phyloP scores from a whole-genome alignment of 1,140 invertebrate genomes.

The Brachionus sp. region DNA sequence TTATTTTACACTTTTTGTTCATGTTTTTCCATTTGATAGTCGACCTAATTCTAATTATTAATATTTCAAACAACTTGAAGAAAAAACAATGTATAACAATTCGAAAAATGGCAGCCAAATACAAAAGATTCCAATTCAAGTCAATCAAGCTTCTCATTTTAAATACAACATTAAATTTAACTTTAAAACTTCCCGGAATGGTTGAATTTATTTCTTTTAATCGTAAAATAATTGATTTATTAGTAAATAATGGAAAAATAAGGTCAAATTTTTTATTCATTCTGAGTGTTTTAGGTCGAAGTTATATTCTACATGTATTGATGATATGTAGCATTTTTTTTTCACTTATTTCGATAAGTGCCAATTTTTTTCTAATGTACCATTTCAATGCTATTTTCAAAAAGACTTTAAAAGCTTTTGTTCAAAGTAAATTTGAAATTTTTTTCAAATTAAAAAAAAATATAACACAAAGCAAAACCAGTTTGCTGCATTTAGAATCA shows the following conservation, averaged over 20 bases:
- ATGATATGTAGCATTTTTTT: neutral
- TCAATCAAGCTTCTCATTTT: neutral
- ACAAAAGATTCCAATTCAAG: neutral
- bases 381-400: neutral
- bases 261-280: neutral
- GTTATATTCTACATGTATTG: neutral
- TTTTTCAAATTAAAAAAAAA: too few species aligned
- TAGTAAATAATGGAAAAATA: neutral
- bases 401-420: neutral
- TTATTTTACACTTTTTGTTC: neutral
- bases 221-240: neutral
- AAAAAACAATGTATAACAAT: neutral
- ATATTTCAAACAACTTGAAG: neutral
- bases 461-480: too few species aligned
- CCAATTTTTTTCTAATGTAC: neutral
- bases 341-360: neutral
- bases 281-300: neutral
- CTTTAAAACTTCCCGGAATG: neutral
- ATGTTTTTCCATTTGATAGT: neutral
- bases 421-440: neutral
- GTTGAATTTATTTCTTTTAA: neutral
- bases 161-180: neutral
- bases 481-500: too few species aligned
- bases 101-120: neutral
- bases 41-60: neutral